These are phyloP conservation scores for Lepidurus arcticus DNA, from an alignment of 1,140 invertebrate species.

Conservation along the genomic window DNA sequence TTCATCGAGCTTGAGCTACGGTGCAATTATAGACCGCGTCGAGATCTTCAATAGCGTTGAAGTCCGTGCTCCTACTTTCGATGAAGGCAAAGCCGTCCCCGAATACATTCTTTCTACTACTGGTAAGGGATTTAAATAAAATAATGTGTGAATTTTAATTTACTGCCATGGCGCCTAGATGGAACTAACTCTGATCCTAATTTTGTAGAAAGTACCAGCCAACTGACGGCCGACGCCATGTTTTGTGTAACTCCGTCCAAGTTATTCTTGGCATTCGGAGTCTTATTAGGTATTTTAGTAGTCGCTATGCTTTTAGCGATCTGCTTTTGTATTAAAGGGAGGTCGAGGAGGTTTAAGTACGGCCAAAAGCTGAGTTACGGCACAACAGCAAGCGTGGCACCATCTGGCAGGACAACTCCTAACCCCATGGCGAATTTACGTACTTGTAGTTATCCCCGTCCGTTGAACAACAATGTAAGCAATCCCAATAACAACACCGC, in stretches of 20 bases:
- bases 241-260: conserved; percentile 40
- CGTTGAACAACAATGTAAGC: neutral
- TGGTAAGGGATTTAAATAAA: conserved; percentile 12
- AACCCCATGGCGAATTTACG: neutral
- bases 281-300: conserved; percentile 38
- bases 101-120: conserved; percentile 23
- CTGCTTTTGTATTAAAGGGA: conserved; percentile 39
- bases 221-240: conserved; percentile 32
- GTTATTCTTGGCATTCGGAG: conserved; percentile 38
- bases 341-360: conserved; percentile 5
- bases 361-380: conserved; percentile 23
- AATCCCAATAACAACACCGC: neutral
- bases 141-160: neutral
- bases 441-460: neutral
- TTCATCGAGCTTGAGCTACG: conserved; percentile 44
- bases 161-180: neutral
- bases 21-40: conserved; percentile 57
- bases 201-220: conserved; percentile 14
- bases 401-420: neutral
- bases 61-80: conserved; percentile 44
- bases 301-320: conserved; percentile 40
- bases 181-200: neutral
- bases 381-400: neutral
- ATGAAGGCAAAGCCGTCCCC: neutral
- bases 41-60: conserved; percentile 71